A percentile compares a stretch with the other conserved stretches of the same genome.
Conservation (phyloP, 2,113 vertebrate genomes). For the Onychostoma macrolepis region DNA sequence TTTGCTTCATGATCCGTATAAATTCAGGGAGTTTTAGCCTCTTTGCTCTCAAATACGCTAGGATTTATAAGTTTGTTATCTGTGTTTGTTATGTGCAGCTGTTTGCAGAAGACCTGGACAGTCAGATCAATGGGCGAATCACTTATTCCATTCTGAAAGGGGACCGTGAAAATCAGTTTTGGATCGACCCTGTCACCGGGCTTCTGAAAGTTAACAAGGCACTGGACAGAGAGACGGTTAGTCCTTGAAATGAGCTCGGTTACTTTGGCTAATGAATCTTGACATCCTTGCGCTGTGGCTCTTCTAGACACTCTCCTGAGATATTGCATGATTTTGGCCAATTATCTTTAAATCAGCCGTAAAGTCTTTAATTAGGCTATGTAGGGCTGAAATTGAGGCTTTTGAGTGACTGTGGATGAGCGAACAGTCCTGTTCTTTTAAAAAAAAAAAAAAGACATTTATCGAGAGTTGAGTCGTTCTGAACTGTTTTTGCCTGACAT, state of each 20-base stretch:
- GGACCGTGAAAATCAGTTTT: constrained; percentile 89
- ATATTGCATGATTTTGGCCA: constrained; percentile 20
- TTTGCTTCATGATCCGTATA: neutral
- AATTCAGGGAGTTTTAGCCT: neutral
- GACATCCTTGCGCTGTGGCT: constrained; percentile 22
- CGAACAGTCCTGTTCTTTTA: neutral
- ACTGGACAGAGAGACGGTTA: constrained; percentile 93
- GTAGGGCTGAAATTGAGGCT: neutral
- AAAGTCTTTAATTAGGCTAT: constrained; percentile 26
- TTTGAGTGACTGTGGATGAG: neutral
- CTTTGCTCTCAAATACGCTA: neutral
- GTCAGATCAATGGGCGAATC: constrained; percentile 89
- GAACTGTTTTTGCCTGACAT: constrained; percentile 38
- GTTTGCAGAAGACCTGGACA: constrained; percentile 92
- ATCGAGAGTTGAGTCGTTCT: neutral
- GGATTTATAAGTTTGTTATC: constrained; percentile 19
- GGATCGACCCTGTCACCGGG: constrained; percentile 86
- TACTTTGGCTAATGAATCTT: constrained; percentile 34
- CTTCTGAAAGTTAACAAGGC: constrained; percentile 93
- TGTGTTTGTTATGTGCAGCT: constrained; percentile 73
- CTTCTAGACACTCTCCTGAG: constrained; percentile 21
- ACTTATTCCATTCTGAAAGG: constrained; percentile 91
- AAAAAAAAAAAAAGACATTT: neutral
- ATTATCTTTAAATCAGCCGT: constrained; percentile 41
- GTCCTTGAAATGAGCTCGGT: constrained; percentile 54